These are phyloP conservation scores for Listronotus oregonensis DNA, from an alignment of 1,140 invertebrate genomes.

Conservation along the genomic window DNA sequence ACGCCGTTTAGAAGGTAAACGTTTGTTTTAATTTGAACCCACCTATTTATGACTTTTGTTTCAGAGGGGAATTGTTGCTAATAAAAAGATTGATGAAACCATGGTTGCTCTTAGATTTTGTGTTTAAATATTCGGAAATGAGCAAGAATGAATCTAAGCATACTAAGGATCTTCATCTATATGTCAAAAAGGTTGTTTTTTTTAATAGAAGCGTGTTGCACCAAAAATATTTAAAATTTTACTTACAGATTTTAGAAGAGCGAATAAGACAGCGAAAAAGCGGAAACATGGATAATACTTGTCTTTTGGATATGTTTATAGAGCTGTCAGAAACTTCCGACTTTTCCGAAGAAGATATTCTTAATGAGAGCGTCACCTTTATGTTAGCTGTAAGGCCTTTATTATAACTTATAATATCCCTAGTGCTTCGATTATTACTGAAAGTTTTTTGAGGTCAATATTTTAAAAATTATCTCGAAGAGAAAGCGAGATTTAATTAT, in stretches of 20 bases:
- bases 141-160: slow-evolving; percentile 63
- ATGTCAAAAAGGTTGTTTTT: slow-evolving; percentile 60
- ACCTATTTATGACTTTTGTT: slow-evolving; percentile 33
- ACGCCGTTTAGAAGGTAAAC: slow-evolving; percentile 64
- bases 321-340: slow-evolving; percentile 43
- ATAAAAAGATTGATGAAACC: slow-evolving; percentile 64
- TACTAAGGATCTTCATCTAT: slow-evolving; percentile 65
- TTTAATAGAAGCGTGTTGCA: neutral
- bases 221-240: too few relatives aligned
- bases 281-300: neutral
- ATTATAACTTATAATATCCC: too few relatives aligned
- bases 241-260: slow-evolving; percentile 27
- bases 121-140: slow-evolving; percentile 66
- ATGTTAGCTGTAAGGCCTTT: slow-evolving; percentile 68
- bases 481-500: neutral
- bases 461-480: too few relatives aligned
- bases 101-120: slow-evolving; percentile 66
- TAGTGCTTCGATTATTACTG: neutral
- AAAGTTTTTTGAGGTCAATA: too few relatives aligned
- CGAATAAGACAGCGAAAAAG: slow-evolving; percentile 2
- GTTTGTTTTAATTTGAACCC: neutral
- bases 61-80: slow-evolving; percentile 60
- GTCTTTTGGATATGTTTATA: slow-evolving; percentile 1
- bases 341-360: slow-evolving; percentile 72
- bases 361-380: slow-evolving; percentile 74